Conservation (phyloP, 2,797 vertebrate species). For the Dendrocincla tyrannina region DNA sequence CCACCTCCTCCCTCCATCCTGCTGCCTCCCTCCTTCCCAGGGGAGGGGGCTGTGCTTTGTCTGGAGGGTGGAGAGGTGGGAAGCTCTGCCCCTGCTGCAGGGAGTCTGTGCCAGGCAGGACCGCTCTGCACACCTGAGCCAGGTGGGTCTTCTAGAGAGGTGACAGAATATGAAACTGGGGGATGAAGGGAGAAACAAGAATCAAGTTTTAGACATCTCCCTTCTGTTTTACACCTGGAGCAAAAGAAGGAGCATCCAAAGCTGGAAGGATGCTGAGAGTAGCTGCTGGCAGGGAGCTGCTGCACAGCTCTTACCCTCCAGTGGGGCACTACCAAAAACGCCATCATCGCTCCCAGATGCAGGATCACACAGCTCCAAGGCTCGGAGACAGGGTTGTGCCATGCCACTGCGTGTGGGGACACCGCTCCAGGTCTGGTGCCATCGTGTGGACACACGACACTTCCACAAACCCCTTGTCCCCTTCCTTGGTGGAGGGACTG, state of each 20-base stretch:
- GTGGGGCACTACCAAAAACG: neutral
- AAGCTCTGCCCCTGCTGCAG: neutral
- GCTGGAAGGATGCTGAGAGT: neutral
- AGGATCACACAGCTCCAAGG: neutral
- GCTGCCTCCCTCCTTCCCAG: neutral
- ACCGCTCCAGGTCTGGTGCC: constrained; percentile 20
- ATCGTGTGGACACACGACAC: constrained; percentile 26
- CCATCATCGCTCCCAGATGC: accelerated
- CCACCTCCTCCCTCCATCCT: neutral
- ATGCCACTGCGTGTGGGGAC: neutral
- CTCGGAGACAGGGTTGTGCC: neutral
- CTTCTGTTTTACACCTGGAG: neutral
- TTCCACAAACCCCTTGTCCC: neutral
- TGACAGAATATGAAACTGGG: neutral
- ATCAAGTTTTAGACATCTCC: neutral
- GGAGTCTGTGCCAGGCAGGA: neutral
- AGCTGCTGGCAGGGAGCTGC: neutral
- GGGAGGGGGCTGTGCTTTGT: neutral
- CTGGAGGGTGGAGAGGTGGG: neutral
- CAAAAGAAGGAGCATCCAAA: neutral
- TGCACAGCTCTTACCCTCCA: neutral
- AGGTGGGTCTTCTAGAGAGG: neutral
- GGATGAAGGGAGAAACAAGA: neutral
- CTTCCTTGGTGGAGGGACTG: neutral
- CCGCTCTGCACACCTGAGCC: neutral